Conservation (phyloP, 2,113 vertebrate genomes). For the Burhinus bistriatus region DNA sequence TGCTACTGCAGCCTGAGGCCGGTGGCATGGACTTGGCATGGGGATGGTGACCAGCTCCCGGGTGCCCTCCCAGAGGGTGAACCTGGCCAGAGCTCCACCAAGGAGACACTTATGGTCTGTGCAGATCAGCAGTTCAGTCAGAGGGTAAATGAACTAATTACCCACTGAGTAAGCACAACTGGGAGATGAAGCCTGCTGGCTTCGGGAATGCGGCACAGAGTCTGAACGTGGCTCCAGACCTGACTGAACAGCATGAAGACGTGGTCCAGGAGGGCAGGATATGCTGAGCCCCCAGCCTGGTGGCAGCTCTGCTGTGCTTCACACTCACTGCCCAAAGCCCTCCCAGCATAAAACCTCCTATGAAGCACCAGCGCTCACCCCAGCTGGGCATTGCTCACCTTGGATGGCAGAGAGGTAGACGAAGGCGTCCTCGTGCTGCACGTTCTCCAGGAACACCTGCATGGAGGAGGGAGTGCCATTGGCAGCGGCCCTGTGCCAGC, state of each 20-base stretch:
- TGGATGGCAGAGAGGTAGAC: constrained; percentile 98
- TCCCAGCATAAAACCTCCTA: neutral
- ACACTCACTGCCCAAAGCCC: neutral
- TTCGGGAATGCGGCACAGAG: rapidly evolving
- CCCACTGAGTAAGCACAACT: neutral
- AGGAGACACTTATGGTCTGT: neutral
- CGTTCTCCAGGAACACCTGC: constrained; percentile 90
- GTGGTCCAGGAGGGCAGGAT: neutral
- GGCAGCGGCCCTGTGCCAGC: neutral
- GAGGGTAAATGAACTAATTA: neutral
- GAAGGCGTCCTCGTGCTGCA: constrained; percentile 91
- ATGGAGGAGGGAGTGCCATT: neutral
- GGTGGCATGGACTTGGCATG: rapidly evolving
- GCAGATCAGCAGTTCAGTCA: neutral
- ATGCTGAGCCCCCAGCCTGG: rapidly evolving
- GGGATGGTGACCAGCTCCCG: neutral
- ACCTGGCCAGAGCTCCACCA: neutral
- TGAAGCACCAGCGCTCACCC: rapidly evolving
- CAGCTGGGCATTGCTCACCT: constrained; percentile 69
- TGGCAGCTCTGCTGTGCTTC: neutral
- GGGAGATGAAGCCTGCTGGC: neutral
- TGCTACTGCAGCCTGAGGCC: neutral
- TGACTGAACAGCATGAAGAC: rapidly evolving
- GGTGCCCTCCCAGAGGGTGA: neutral
- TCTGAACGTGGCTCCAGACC: rapidly evolving